Evolutionary conservation across 2,888 invertebrate species (phyloP).

Genomic region (Rapana venosa): DNA sequence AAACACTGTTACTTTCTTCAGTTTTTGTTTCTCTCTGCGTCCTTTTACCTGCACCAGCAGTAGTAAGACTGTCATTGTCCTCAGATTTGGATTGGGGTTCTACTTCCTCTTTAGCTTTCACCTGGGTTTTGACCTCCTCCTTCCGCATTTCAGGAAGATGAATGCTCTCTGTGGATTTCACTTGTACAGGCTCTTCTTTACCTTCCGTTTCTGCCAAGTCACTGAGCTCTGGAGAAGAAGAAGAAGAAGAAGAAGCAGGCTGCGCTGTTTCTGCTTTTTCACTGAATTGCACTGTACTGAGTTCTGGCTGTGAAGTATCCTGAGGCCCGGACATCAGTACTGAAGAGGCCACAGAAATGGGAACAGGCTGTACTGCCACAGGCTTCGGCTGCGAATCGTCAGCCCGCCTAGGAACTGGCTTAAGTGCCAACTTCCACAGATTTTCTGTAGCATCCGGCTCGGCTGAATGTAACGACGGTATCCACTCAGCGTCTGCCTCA

Average conservation of each 20-base stretch:
- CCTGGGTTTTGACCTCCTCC: too few relatives aligned
- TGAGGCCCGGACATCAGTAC: background rate
- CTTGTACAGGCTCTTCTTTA: too few relatives aligned
- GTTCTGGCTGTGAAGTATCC: background rate
- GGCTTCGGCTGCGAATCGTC: constrained; percentile 6
- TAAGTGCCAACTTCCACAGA: background rate
- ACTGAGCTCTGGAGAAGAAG: background rate
- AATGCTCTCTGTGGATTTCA: too few relatives aligned
- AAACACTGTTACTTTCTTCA: background rate
- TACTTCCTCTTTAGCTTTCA: background rate
- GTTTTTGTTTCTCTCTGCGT: background rate
- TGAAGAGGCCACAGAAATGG: background rate
- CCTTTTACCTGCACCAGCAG: background rate
- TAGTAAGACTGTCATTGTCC: background rate
- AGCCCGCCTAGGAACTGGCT: background rate
- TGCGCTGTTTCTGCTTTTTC: background rate
- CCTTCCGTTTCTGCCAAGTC: background rate
- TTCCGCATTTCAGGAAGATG: too few relatives aligned
- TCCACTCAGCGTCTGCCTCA: background rate
- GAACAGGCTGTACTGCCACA: background rate
- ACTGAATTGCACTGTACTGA: background rate
- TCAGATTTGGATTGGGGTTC: background rate
- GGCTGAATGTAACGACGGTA: background rate
- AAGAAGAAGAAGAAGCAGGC: background rate
- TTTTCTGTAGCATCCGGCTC: background rate